Base-by-base conservation (phyloP, 2,888 invertebrate genomes). In the Drosophila robusta region DNA sequence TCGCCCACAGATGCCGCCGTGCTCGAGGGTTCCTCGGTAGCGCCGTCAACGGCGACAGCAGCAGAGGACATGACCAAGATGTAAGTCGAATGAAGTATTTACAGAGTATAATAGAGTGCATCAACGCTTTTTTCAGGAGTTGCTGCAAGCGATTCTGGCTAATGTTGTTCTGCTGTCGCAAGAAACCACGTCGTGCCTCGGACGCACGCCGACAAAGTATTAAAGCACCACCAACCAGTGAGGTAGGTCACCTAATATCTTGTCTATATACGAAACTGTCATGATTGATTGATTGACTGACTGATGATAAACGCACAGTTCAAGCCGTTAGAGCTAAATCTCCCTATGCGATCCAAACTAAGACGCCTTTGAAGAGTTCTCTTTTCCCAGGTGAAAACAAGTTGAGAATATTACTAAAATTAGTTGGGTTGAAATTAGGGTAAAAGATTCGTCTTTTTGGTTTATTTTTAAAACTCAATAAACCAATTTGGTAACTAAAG, bases 161-260 rank as follows among this genome's bases (percentile, higher is more conserved):
- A 6, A 89, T 88, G 72, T 41, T 92, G 18, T 72, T 90, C 29
- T 94, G 94, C 71, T 93, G 94, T 2, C 93, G 90, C 11, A 93
- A 93, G 61, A 93, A 93, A 58, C 83, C 80, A 24, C 78, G 81
- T 0, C 70, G 79, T 0, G 91, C 93, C 0, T 73, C 80, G 1
- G 80, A 82, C 7, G 72, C 81, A 4, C 92, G 95, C 9, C 93
- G 95, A 44, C 93, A 94, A 62, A 95, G 95, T 75, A 92, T 95
- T 90, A 87, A 85, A 51, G 94, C 95, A 0, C 94, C 95, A 0
- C 94, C 94, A 32, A 41, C 83, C 18, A 86, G 88, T 32, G 86
- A 86, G 65, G 84, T 81, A 62, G 66, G 71, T 49, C 7, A 3
- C 0, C 18, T 32, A 7, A n/a, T 16, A 4, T 42, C 34, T 34